These are phyloP conservation scores for Rotaria socialis DNA, from an alignment of 2,888 invertebrate species.

Conservation along the genomic window DNA sequence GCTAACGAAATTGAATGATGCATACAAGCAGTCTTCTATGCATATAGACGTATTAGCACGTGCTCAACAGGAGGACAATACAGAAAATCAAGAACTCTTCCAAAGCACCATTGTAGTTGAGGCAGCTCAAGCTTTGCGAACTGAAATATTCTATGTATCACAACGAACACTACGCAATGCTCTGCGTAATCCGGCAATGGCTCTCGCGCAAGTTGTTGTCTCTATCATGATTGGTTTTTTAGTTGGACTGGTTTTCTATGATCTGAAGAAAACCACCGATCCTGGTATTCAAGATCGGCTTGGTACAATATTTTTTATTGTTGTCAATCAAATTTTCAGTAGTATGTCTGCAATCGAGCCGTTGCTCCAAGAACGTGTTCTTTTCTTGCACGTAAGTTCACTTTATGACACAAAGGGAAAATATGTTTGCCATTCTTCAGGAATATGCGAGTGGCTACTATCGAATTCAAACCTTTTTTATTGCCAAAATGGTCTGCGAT, in stretches of 20 bases:
- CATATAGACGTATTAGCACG: neutral
- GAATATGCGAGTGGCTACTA: conserved; percentile 59
- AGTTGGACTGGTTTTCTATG: conserved; percentile 58
- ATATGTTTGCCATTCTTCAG: neutral
- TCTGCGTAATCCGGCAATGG: neutral
- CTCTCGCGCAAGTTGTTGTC: conserved; percentile 51
- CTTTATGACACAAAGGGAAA: neutral
- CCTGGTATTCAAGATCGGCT: conserved; percentile 57
- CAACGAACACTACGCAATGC: neutral
- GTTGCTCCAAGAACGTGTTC: conserved; percentile 57
- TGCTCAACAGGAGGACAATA: neutral
- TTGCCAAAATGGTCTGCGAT: conserved; percentile 57
- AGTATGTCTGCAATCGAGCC: conserved; percentile 58
- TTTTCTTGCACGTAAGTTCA: conserved; percentile 56
- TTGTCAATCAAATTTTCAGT: conserved; percentile 59
- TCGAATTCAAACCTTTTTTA: conserved; percentile 55
- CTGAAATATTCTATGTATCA: neutral
- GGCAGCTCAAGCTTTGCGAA: neutral
- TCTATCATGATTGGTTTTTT: conserved; percentile 55
- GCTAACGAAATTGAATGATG: neutral
- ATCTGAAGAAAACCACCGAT: conserved; percentile 51
- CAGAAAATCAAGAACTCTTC: neutral
- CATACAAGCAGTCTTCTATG: neutral
- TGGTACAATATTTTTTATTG: conserved; percentile 59
- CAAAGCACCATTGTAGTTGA: too few relatives aligned